Conservation (phyloP, 2,113 vertebrate genomes). For the Malurus alboscapulatus region DNA sequence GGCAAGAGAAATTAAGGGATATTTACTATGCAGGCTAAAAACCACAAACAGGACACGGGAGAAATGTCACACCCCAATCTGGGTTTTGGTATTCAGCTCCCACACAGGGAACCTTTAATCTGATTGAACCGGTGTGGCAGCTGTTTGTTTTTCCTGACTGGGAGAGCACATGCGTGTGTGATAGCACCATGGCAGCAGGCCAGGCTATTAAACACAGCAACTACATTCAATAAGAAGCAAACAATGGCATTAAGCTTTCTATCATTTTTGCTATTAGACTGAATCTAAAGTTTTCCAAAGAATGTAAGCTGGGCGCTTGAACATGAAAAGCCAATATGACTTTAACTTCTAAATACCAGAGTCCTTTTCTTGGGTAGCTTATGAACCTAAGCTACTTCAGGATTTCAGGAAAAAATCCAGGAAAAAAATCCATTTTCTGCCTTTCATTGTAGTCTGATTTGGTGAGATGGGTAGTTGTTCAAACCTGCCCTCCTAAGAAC, state of each 20-base stretch:
- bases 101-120: conserved; percentile 36
- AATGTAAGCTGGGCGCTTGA: background rate
- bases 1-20: conserved; percentile 1
- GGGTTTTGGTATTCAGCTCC: conserved; percentile 49
- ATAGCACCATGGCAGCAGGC: conserved; percentile 21
- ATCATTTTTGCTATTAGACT: background rate
- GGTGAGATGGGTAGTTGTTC: no score
- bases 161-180: conserved; percentile 13
- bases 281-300: background rate
- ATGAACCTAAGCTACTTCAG: background rate
- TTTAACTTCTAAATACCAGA: background rate
- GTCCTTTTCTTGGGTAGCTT: background rate
- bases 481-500: no score
- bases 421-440: background rate
- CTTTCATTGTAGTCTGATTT: background rate
- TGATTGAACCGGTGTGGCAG: conserved; percentile 35
- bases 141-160: conserved; percentile 56
- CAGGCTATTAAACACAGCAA: conserved; percentile 47
- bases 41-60: background rate
- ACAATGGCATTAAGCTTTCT: conserved; percentile 5
- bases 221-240: conserved; percentile 35
- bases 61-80: conserved; percentile 18
- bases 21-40: conserved; percentile 20
- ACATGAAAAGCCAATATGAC: background rate
- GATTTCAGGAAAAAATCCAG: background rate